Percentiles rank a stretch among this genome's conserved stretches.
phyloP scores from a whole-genome alignment of 53 echinoderm and acorn worm species.

The Apostichopus leukothele region DNA sequence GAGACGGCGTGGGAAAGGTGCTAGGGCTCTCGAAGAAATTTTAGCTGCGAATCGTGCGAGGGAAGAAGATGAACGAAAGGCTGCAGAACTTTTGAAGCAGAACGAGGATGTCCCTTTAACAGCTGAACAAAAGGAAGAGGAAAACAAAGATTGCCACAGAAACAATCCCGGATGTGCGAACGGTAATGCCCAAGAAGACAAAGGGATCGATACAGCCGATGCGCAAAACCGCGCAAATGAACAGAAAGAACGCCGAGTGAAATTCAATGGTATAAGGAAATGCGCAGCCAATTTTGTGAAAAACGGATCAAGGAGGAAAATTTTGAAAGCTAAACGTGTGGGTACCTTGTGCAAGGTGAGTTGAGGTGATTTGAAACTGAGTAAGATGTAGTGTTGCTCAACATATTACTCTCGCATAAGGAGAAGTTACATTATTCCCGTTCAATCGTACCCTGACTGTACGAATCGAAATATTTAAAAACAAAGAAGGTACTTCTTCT shows the following conservation, averaged over 20 bases:
- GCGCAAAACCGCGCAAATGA: no score
- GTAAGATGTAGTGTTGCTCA: no score
- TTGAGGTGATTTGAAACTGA: background rate
- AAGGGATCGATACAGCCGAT: no score
- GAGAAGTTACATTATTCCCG: no score
- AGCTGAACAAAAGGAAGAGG: background rate
- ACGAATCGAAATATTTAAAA: no score
- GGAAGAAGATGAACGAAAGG: background rate
- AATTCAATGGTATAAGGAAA: no score
- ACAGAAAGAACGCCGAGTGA: no score
- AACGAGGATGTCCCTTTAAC: background rate
- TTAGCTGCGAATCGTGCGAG: background rate
- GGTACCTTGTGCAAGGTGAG: background rate
- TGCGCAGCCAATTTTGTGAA: no score
- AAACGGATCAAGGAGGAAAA: background rate
- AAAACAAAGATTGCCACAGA: background rate
- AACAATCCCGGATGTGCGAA: background rate
- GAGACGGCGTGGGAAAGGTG: background rate
- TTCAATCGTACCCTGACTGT: no score
- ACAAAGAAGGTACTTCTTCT: no score
- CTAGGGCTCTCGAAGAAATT: background rate
- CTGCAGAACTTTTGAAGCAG: background rate
- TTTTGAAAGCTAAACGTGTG: background rate
- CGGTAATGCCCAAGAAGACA: background rate
- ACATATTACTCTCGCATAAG: no score